phyloP scores from a whole-genome alignment of 2,888 invertebrate genomes.

The Ormyrus labotus region DNA sequence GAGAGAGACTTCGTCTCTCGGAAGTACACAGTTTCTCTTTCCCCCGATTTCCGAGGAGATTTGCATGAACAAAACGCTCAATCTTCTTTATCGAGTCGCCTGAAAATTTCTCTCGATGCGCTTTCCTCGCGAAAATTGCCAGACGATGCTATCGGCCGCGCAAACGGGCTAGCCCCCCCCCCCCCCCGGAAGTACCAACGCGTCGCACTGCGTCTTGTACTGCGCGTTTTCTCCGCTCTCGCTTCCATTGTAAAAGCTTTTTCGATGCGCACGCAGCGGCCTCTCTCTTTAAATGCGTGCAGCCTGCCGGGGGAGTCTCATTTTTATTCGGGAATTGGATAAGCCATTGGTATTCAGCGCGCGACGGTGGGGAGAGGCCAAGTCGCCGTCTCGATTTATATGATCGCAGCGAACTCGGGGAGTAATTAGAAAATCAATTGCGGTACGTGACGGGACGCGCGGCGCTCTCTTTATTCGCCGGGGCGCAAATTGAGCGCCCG shows the following conservation, averaged over 20 bases:
- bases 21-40: neutral
- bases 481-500: too few species aligned
- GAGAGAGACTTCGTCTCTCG: too few species aligned
- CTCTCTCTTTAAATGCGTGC: conserved; percentile 18
- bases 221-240: conserved; percentile 12
- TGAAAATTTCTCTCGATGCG: conserved; percentile 39
- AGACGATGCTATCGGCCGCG: conserved; percentile 24
- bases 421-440: conserved; percentile 50
- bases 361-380: neutral
- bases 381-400: conserved; percentile 19
- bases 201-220: conserved; percentile 51
- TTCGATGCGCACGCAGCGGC: neutral
- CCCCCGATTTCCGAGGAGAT: conserved; percentile 55
- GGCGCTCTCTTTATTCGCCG: too few species aligned
- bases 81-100: conserved; percentile 66
- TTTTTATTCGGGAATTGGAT: conserved; percentile 9
- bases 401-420: neutral
- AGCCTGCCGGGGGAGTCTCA: neutral
- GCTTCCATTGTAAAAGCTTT: neutral
- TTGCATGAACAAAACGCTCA: conserved; percentile 68
- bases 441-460: neutral
- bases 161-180: neutral
- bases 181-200: conserved; percentile 22
- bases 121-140: conserved; percentile 40
- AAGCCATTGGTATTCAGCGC: conserved; percentile 45